phyloP scores from a whole-genome alignment of 2,797 vertebrate genomes.

The Heteromormyrus szaboi region DNA sequence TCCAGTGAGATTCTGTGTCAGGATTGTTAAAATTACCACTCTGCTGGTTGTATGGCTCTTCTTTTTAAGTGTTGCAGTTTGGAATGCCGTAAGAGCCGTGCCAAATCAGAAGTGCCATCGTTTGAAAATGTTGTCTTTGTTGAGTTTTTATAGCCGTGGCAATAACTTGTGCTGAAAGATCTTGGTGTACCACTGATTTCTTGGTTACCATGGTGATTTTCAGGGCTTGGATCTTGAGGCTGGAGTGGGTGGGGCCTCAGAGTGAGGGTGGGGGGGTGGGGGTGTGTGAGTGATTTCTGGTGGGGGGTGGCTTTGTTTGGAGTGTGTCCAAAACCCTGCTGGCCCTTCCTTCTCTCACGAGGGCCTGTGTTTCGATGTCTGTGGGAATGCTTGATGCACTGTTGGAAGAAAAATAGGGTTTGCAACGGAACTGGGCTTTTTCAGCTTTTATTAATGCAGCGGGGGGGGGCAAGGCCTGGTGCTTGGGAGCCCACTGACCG shows the following conservation, averaged over 20 bases:
- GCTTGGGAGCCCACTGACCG: background rate
- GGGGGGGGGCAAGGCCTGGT: background rate
- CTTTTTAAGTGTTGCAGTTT: background rate
- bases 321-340: background rate
- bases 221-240: background rate
- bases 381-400: background rate
- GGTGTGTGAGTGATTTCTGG: background rate
- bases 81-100: background rate
- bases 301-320: background rate
- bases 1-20: background rate
- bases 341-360: background rate
- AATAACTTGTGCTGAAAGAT: slow-evolving; percentile 10
- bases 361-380: background rate
- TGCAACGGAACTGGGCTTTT: background rate
- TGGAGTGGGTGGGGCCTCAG: background rate
- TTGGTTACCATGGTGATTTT: slow-evolving; percentile 30
- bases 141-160: background rate
- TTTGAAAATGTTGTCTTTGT: background rate
- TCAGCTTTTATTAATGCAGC: background rate
- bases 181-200: slow-evolving; percentile 1
- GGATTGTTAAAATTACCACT: background rate
- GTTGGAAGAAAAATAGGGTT: background rate
- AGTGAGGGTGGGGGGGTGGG: background rate
- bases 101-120: background rate
- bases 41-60: background rate